A percentile compares a stretch with the other conserved stretches of the same genome.
Conservation (phyloP, 2,888 invertebrate species). For the Drosophila flavopinicola region DNA sequence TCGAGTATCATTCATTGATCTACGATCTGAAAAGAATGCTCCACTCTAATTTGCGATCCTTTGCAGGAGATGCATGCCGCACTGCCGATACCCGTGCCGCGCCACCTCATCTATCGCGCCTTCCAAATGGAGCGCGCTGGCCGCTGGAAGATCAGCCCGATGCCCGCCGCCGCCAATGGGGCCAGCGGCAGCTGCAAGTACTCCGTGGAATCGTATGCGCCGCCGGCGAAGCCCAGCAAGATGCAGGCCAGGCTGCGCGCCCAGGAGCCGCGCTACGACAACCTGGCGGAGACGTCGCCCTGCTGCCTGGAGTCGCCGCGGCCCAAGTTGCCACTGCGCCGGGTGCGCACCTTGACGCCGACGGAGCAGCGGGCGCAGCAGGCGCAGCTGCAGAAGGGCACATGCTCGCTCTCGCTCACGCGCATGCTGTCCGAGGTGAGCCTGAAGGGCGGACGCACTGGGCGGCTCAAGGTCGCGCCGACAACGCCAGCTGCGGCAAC, state of each 20-base stretch:
- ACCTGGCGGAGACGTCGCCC: slow-evolving; percentile 25
- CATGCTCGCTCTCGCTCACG: slow-evolving; percentile 5
- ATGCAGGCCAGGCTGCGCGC: slow-evolving; percentile 9
- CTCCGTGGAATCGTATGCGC: slow-evolving; percentile 53
- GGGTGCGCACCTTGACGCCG: slow-evolving; percentile 8
- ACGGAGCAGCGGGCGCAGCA: slow-evolving; percentile 14
- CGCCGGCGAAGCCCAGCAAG: slow-evolving; percentile 38
- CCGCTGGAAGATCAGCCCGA: slow-evolving; percentile 49
- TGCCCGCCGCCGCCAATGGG: slow-evolving; percentile 20
- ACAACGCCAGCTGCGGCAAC: not conserved
- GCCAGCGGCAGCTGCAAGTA: slow-evolving; percentile 35
- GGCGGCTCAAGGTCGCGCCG: not conserved
- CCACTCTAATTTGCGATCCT: too few species aligned
- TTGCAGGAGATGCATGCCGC: slow-evolving; percentile 55
- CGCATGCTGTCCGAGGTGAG: slow-evolving; percentile 16
- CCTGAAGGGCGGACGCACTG: not conserved
- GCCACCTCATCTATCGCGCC: slow-evolving; percentile 56
- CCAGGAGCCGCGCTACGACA: slow-evolving; percentile 39
- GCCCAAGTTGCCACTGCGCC: too few species aligned
- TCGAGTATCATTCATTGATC: too few species aligned
- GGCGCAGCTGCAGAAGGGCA: slow-evolving; percentile 8
- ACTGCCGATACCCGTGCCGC: slow-evolving; percentile 66
- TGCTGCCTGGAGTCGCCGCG: slow-evolving; percentile 4
- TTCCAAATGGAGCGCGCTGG: slow-evolving; percentile 65
- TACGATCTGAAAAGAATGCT: too few species aligned